These are phyloP conservation scores for Phyllopteryx taeniolatus DNA, from an alignment of 2,113 vertebrate species.

Conservation along the genomic window DNA sequence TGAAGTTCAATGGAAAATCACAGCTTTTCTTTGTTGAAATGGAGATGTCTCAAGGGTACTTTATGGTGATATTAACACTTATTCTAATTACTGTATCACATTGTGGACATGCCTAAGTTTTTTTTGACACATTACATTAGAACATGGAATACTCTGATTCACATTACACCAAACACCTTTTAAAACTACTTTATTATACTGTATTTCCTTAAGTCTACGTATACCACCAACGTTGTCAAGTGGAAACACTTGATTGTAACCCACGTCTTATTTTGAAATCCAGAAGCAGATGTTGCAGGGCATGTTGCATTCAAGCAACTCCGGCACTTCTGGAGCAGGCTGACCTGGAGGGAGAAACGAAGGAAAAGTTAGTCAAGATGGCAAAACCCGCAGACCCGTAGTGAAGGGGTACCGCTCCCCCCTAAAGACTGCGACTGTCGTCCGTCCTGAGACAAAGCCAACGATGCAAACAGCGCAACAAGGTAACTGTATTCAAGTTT, in stretches of 20 bases:
- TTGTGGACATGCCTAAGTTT: background rate
- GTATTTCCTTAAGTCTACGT: too few relatives aligned
- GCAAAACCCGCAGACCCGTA: constrained; percentile 63
- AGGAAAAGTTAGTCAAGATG: constrained; percentile 75
- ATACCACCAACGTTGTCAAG: too few relatives aligned
- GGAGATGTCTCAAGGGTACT: background rate
- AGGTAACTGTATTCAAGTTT: constrained; percentile 44
- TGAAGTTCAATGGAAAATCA: background rate
- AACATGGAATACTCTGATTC: background rate
- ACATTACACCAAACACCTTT: background rate
- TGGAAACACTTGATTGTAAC: too few relatives aligned
- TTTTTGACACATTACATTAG: background rate
- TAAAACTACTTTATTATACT: background rate
- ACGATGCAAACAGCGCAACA: constrained; percentile 51
- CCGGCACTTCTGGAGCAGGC: constrained; percentile 36
- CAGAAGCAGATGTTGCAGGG: accelerated
- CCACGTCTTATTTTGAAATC: constrained; percentile 38
- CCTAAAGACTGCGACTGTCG: constrained; percentile 31
- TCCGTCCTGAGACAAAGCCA: constrained; percentile 36
- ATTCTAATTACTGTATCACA: background rate
- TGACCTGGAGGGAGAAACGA: constrained; percentile 34
- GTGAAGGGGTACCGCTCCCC: constrained; percentile 69
- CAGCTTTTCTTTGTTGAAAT: background rate
- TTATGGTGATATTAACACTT: background rate
- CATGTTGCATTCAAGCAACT: constrained; percentile 1